These are phyloP conservation scores for Drosophila arawakana DNA, from an alignment of 1,140 invertebrate species.

Conservation along the genomic window DNA sequence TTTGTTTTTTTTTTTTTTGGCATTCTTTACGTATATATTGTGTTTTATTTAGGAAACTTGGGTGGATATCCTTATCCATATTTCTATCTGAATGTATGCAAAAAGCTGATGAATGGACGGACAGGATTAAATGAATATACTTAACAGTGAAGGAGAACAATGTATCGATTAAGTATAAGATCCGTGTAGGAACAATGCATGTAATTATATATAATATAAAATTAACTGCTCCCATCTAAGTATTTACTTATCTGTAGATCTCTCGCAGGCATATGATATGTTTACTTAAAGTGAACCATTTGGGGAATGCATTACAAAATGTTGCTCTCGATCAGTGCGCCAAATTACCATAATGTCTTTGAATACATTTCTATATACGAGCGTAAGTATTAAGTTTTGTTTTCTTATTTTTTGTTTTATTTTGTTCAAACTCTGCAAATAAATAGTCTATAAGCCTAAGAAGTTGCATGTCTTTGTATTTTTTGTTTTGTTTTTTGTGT, in stretches of 20 bases:
- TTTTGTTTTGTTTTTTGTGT: constrained; percentile 18
- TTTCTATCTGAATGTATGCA: constrained; percentile 36
- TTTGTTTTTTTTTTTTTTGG: constrained; percentile 27
- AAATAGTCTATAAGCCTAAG: constrained; percentile 38
- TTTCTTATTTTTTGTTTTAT: not conserved
- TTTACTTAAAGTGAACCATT: constrained; percentile 47
- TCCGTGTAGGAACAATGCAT: constrained; percentile 69
- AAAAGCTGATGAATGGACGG: constrained; percentile 75
- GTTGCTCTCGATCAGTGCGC: constrained; percentile 47
- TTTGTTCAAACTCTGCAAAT: constrained; percentile 55
- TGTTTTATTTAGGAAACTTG: constrained; percentile 53
- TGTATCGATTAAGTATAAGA: constrained; percentile 31
- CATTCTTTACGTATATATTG: constrained; percentile 54
- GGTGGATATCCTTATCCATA: constrained; percentile 49
- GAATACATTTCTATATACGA: constrained; percentile 14
- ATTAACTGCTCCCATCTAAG: constrained; percentile 37
- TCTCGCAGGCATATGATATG: constrained; percentile 60
- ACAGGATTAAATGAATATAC: constrained; percentile 75
- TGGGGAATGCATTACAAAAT: constrained; percentile 73
- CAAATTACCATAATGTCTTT: constrained; percentile 18
- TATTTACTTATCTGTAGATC: constrained; percentile 17
- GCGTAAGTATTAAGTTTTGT: constrained; percentile 21
- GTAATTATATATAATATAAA: constrained; percentile 31
- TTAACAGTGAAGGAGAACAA: constrained; percentile 38
- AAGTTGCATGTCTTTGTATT: constrained; percentile 30